Conservation (phyloP, 2,888 invertebrate species). For the Drosophila phalerata region DNA sequence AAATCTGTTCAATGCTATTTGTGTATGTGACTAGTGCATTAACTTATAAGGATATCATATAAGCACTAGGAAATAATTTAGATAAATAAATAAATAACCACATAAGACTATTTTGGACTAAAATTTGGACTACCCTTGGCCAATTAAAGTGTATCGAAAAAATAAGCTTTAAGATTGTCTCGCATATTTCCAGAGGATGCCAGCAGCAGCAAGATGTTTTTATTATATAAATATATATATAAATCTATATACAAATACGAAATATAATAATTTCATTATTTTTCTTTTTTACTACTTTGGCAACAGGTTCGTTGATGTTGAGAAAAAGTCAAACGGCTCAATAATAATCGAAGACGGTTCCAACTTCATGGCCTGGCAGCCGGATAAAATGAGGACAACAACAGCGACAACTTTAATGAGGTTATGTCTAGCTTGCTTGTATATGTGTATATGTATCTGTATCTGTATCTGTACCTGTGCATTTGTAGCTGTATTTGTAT, state of each 20-base stretch:
- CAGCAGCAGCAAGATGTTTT: conserved; percentile 40
- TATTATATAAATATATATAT: conserved; percentile 32
- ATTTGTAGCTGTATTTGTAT: conserved; percentile 16
- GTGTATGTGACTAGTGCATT: too few relatives aligned
- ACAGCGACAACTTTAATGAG: conserved; percentile 78
- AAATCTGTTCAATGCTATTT: too few relatives aligned
- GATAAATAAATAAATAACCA: too few relatives aligned
- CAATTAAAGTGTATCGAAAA: conserved; percentile 45
- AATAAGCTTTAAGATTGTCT: conserved; percentile 45
- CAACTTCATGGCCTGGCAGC: conserved; percentile 40
- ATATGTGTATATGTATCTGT: conserved; percentile 27
- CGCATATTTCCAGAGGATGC: conserved; percentile 66
- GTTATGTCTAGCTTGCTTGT: conserved; percentile 67
- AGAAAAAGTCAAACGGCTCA: conserved; percentile 77
- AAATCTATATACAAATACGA: conserved; percentile 21
- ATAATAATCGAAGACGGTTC: conserved; percentile 71
- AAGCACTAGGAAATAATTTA: too few relatives aligned
- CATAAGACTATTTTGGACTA: too few relatives aligned
- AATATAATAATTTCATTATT: conserved; percentile 20
- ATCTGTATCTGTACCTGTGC: not conserved
- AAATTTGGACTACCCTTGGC: conserved; percentile 44
- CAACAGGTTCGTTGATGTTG: conserved; percentile 67
- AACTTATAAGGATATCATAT: too few relatives aligned
- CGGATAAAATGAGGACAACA: conserved; percentile 78
- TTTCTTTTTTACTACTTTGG: conserved; percentile 63